Base-by-base conservation (phyloP, 2,888 invertebrate genomes). In the Protula sp. region DNA sequence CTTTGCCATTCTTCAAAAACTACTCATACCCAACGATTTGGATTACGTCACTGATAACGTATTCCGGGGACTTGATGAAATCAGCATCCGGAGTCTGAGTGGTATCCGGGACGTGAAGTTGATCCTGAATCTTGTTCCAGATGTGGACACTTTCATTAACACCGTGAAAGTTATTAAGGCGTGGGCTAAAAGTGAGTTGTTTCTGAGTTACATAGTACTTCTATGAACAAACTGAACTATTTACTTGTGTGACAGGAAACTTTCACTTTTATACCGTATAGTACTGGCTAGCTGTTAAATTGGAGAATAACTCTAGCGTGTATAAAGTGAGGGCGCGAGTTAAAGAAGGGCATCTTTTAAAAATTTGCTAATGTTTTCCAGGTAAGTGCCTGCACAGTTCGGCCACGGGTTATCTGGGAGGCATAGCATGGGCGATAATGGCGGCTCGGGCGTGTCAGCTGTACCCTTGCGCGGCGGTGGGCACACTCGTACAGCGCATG, bases 121-220 rank as follows among this genome's bases (percentile, higher is more conserved):
- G 19, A 9, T 38, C 19, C 19, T 38, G 38, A 14, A 19, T 9
- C 24, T 50, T 5, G 50, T 50, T 50, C 50, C 50, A 24, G 5
- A 24, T 24, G 5, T 19, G 5, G 14, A 50, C 14, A 50, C 9
- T 5, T 50, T 50, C 24, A 22, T 50, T 5, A 26, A 9, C 24
- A 24, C 24, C 5, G 9, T 50, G 24, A 50, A 50, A 22, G 50
- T 22, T 24, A 22, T 50, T 4, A 50, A 50, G 24, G 5, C 24
- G 50, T 50, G 50, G 50, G 50, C 50, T n/a, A 50, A 19, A 50
- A 22, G 50, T 50, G 24, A 50, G 50, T n/a, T n/a, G n/a, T n/a
- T n/a, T n/a, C n/a, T n/a, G n/a, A n/a, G n/a, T n/a, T n/a, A n/a
- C n/a, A n/a, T n/a, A n/a, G n/a, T n/a, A n/a, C n/a, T n/a, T n/a